A percentile compares a stretch with the other conserved stretches of the same genome.
Evolutionary conservation across 2,113 vertebrate genomes (phyloP).

Genomic region (Coryphaenoides rupestris): DNA sequence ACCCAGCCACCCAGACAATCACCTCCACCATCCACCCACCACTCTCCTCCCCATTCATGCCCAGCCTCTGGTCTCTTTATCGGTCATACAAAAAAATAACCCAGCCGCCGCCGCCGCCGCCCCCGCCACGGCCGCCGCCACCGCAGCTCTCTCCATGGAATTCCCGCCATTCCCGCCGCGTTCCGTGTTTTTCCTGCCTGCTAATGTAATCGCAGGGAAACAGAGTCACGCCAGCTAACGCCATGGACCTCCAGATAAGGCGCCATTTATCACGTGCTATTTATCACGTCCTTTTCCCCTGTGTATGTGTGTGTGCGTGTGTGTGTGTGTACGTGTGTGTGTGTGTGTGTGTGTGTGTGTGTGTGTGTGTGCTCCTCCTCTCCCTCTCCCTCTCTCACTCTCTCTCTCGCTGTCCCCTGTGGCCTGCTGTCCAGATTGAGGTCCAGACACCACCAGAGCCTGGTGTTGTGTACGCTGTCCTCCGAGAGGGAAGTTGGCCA

Average conservation of each 20-base stretch:
- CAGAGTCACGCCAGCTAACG: background rate
- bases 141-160: background rate
- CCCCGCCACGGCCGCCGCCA: background rate
- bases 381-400: no score
- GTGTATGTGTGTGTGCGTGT: background rate
- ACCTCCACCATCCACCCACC: no score
- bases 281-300: background rate
- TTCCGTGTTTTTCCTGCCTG: background rate
- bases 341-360: no score
- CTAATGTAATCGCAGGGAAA: conserved; percentile 1
- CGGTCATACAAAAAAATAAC: background rate
- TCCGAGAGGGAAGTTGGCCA: background rate
- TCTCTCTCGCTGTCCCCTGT: background rate
- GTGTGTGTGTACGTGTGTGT: no score
- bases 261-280: background rate
- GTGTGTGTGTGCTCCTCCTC: no score
- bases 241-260: background rate
- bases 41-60: background rate
- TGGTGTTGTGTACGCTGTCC: background rate
- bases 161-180: background rate
- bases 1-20: no score
- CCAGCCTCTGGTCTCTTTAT: background rate
- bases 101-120: background rate
- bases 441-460: background rate
- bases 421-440: background rate